Conservation (phyloP, 2,113 vertebrate species). For the Lepisosteus osseus region DNA sequence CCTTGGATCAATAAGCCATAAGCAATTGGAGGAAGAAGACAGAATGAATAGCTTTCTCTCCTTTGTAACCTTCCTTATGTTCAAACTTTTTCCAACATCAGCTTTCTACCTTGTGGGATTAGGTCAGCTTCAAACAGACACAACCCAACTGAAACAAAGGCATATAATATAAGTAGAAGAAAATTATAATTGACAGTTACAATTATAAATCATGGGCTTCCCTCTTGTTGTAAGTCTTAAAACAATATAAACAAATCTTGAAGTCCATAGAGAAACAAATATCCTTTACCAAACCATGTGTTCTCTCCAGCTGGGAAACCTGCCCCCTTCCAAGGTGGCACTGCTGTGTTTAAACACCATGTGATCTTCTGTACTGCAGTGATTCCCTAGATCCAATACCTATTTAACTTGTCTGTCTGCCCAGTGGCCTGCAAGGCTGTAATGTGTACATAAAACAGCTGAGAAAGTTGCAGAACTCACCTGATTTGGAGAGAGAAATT, state of each 20-base stretch:
- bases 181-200: too few species aligned
- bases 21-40: too few species aligned
- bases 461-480: constrained; percentile 58
- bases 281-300: constrained; percentile 46
- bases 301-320: constrained; percentile 56
- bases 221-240: constrained; percentile 54
- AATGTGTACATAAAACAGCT: background rate
- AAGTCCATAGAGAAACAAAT: constrained; percentile 66
- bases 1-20: too few species aligned
- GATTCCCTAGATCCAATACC: background rate
- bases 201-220: constrained; percentile 8
- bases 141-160: too few species aligned
- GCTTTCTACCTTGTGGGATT: too few species aligned
- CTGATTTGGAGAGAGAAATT: constrained; percentile 92
- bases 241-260: constrained; percentile 62
- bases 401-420: background rate
- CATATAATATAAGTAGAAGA: too few species aligned
- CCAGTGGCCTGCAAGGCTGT: background rate
- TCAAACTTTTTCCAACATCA: too few species aligned
- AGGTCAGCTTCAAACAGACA: too few species aligned
- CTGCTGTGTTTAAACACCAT: background rate
- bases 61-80: too few species aligned
- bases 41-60: too few species aligned
- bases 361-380: background rate
- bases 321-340: constrained; percentile 20